Percentiles rank a stretch among this genome's conserved stretches.
Evolutionary conservation across 2,113 vertebrate species (phyloP).

Genomic region (Uropsilus gracilis): DNA sequence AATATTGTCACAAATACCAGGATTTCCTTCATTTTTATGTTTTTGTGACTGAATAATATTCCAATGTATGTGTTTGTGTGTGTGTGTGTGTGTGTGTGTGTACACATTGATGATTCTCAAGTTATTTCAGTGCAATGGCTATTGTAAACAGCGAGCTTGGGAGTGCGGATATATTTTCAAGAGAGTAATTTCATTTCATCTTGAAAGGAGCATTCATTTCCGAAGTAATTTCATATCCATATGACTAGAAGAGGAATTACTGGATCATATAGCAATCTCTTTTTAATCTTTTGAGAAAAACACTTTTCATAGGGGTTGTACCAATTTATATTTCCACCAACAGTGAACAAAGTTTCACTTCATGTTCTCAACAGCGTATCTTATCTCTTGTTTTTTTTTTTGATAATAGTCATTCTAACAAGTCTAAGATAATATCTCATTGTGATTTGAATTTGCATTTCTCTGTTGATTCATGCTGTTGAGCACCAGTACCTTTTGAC

Average conservation of each 20-base stretch:
- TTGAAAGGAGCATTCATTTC: too few species aligned
- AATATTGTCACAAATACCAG: background rate
- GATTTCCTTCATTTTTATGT: background rate
- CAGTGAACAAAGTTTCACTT: background rate
- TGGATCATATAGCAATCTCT: background rate
- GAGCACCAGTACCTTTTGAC: background rate
- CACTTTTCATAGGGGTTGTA: background rate
- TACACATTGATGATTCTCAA: background rate
- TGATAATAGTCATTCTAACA: background rate
- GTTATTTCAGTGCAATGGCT: background rate
- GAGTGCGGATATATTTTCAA: background rate
- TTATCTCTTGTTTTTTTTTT: background rate
- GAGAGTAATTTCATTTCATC: background rate
- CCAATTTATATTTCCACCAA: background rate
- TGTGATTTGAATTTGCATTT: background rate
- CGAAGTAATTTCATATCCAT: too few species aligned
- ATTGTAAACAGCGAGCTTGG: background rate
- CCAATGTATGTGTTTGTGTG: too few species aligned
- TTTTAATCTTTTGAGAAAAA: background rate
- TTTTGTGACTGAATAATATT: background rate
- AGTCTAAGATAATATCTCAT: background rate
- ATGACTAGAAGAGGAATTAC: background rate
- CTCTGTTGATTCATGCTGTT: background rate
- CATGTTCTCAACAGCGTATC: background rate
- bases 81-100: background rate